A percentile compares a stretch with the other conserved stretches of the same genome.
Conservation (phyloP, 2,888 invertebrate species). For the Lasioglossum malachurum region DNA sequence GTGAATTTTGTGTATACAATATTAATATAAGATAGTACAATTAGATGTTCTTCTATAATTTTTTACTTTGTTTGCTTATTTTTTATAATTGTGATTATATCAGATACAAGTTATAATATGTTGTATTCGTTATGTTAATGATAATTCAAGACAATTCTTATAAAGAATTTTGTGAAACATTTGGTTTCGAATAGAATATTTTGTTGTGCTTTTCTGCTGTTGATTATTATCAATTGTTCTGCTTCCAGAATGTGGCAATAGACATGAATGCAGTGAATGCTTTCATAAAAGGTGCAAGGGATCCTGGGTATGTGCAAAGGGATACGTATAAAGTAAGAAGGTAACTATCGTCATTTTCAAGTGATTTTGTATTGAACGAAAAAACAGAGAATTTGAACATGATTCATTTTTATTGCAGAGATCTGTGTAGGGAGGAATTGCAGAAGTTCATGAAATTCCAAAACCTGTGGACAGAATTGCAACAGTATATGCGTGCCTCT, state of each 20-base stretch:
- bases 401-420: conserved; percentile 62
- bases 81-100: background rate
- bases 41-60: background rate
- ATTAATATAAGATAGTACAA: background rate
- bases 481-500: conserved; percentile 84
- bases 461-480: conserved; percentile 85
- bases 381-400: background rate
- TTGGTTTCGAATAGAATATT: background rate
- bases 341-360: conserved; percentile 61
- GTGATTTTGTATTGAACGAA: background rate
- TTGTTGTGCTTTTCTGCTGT: background rate
- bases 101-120: background rate
- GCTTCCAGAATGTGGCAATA: conserved; percentile 49
- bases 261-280: conserved; percentile 55
- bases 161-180: background rate
- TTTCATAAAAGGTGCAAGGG: conserved; percentile 50
- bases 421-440: conserved; percentile 80
- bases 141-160: background rate
- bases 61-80: background rate
- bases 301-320: conserved; percentile 41
- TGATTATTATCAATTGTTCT: conserved; percentile 14
- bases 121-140: background rate
- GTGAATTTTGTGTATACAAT: background rate
- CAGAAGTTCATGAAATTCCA: conserved; percentile 84
- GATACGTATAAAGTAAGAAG: conserved; percentile 78